Base-by-base conservation (phyloP, 2,888 invertebrate genomes). In the Catocala nupta region DNA sequence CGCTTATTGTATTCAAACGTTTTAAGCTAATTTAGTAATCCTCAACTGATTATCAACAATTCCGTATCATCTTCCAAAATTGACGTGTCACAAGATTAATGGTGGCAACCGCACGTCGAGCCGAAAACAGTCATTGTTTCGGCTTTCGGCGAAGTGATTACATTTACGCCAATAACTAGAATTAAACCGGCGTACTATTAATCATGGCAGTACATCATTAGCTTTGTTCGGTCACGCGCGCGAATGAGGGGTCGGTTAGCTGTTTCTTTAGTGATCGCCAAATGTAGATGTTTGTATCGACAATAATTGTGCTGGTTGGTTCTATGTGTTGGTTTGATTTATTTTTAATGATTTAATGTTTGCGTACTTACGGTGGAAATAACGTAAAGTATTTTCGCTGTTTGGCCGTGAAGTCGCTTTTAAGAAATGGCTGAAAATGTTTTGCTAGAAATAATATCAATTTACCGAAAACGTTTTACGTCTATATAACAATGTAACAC, bases 101-200 rank as follows among this genome's bases (percentile, higher is more conserved):
- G 81, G 63, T 45, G 60, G 56, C 61, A 68, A 80, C 57, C 58
- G 65, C 39, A 74, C 59, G 51, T 60, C 58, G 63, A 64, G 70
- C 73, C 69, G 73, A 70, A 70, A 71, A 69, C 58, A 77, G 80
- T 81, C 78, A 80, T 77, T 77, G 80, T 81, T 85, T 78, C 50
- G 70, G 75, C 80, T 83, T 84, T 84, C 79, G 73, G 57, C 77
- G 71, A 58, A 77, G 78, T 85, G 82, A 84, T 89, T 89, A 84
- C 86, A 86, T 86, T 87, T 82, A 80, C 84, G 62, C 59, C 62
- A 86, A 89, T 90, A 89, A 88, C 84, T 82, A 73, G 85, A 86
- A 90, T 90, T 89, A 89, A 88, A 88, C 70, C 70, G 60, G 67
- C 34, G 70, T 56, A 53, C 73, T 83, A 89, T 89, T 89, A 88